A percentile compares a stretch with the other conserved stretches of the same genome.
Conservation (phyloP, 2,888 invertebrate species). For the Tupiocoris notatus region DNA sequence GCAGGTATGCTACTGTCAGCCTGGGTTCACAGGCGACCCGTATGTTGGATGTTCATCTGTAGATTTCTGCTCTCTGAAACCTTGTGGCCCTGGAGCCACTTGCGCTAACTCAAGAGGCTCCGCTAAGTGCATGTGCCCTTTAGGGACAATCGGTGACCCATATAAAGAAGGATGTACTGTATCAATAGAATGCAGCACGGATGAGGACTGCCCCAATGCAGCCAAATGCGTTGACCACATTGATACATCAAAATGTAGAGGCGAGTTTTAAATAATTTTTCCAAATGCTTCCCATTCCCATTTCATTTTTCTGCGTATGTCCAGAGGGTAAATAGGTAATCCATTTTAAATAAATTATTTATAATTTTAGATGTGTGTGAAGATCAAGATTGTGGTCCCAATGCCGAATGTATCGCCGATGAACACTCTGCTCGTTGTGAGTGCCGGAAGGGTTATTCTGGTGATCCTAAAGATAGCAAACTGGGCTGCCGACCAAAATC, state of each 20-base stretch:
- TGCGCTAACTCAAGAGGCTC: slow-evolving; percentile 79
- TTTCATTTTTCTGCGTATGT: too few species aligned
- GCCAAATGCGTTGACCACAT: slow-evolving; percentile 73
- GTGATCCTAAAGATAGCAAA: slow-evolving; percentile 68
- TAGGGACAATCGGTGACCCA: slow-evolving; percentile 79
- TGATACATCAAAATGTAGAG: slow-evolving; percentile 75
- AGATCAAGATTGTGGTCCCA: slow-evolving; percentile 72
- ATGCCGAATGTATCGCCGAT: slow-evolving; percentile 76
- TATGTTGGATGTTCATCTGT: slow-evolving; percentile 67
- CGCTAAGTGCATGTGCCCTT: slow-evolving; percentile 71
- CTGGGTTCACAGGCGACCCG: slow-evolving; percentile 81
- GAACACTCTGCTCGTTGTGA: slow-evolving; percentile 74
- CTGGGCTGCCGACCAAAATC: slow-evolving; percentile 75
- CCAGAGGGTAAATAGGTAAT: background rate
- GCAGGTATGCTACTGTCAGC: slow-evolving; percentile 79
- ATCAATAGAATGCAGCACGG: slow-evolving; percentile 75
- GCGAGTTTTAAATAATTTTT: too few species aligned
- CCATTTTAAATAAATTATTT: background rate
- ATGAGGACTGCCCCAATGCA: slow-evolving; percentile 76
- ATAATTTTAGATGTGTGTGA: slow-evolving; percentile 70
- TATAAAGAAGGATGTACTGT: slow-evolving; percentile 78
- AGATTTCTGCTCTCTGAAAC: slow-evolving; percentile 74
- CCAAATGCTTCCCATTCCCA: too few species aligned
- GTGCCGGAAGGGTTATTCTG: slow-evolving; percentile 75
- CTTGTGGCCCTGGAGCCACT: slow-evolving; percentile 75